Percentiles rank a stretch among this genome's conserved stretches.
phyloP scores from a whole-genome alignment of 1,140 invertebrate species.

The Colletes latitarsis region DNA sequence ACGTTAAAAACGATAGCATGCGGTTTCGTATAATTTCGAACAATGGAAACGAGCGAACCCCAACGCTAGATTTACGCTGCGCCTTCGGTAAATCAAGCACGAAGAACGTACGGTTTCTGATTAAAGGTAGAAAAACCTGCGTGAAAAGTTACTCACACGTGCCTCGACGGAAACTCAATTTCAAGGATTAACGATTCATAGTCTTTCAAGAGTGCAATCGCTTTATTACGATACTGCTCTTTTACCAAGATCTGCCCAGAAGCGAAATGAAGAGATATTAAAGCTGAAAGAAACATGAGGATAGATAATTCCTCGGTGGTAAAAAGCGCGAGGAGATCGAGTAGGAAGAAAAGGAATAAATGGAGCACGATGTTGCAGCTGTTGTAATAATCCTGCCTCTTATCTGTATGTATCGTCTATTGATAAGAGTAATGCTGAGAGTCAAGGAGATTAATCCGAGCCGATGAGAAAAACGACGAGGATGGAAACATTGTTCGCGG shows the following conservation, averaged over 20 bases:
- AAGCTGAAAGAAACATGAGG: conserved; percentile 42
- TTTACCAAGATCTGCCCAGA: conserved; percentile 3
- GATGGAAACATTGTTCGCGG: neutral
- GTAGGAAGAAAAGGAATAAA: neutral
- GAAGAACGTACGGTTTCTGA: neutral
- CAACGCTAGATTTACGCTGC: neutral
- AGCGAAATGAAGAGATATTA: conserved; percentile 38
- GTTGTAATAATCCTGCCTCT: conserved; percentile 27
- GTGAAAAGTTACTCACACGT: conserved; percentile 31
- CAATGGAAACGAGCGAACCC: neutral
- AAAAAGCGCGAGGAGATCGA: neutral
- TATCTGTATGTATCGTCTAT: conserved; percentile 6
- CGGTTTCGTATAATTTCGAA: neutral
- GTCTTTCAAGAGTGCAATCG: conserved; percentile 21
- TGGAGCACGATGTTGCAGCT: conserved; percentile 33
- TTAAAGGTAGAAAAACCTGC: neutral
- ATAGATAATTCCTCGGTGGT: conserved; percentile 36
- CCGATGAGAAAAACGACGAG: neutral
- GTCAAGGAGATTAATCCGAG: conserved; percentile 20
- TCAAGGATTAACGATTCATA: conserved; percentile 45
- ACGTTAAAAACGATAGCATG: neutral
- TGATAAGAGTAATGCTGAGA: conserved; percentile 19
- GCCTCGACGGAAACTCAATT: conserved; percentile 27
- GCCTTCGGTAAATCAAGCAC: neutral
- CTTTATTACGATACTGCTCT: conserved; percentile 35